These are phyloP conservation scores for Glyphotaelius pellucidus DNA, from an alignment of 2,888 invertebrate species.

Conservation along the genomic window DNA sequence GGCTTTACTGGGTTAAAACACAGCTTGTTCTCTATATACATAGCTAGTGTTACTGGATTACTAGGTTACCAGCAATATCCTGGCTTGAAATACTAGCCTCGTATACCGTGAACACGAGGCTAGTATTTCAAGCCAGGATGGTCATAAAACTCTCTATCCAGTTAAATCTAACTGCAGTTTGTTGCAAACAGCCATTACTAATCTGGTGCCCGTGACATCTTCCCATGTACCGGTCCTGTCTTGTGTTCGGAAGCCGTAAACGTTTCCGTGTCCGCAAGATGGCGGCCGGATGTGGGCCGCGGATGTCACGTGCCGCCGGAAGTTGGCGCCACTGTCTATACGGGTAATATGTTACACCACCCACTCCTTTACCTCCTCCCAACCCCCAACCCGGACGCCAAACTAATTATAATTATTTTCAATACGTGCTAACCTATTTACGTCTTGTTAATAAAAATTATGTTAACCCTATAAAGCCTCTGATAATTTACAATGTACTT, in stretches of 20 bases:
- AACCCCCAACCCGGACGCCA: background rate
- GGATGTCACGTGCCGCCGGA: slow-evolving; percentile 4
- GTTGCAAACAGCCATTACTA: slow-evolving; percentile 1
- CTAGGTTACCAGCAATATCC: too few relatives aligned
- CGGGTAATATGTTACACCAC: background rate
- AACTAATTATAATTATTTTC: background rate
- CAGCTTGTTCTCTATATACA: too few relatives aligned
- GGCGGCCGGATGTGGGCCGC: slow-evolving; percentile 33
- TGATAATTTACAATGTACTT: too few relatives aligned
- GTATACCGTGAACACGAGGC: too few relatives aligned
- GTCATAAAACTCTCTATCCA: background rate
- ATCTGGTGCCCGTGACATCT: background rate
- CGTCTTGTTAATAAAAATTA: too few relatives aligned
- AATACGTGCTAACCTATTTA: too few relatives aligned
- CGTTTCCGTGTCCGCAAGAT: slow-evolving; percentile 25
- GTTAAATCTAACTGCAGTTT: background rate
- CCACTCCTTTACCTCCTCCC: background rate
- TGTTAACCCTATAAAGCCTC: too few relatives aligned
- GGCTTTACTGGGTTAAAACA: too few relatives aligned
- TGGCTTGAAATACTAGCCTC: too few relatives aligned
- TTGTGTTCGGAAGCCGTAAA: background rate
- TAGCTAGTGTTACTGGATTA: too few relatives aligned
- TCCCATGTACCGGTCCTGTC: background rate
- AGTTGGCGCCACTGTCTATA: background rate
- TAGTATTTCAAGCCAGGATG: too few relatives aligned